Percentiles rank a stretch among this genome's conserved stretches.
Conservation (phyloP, 2,113 vertebrate genomes). For the Climacteris rufus region DNA sequence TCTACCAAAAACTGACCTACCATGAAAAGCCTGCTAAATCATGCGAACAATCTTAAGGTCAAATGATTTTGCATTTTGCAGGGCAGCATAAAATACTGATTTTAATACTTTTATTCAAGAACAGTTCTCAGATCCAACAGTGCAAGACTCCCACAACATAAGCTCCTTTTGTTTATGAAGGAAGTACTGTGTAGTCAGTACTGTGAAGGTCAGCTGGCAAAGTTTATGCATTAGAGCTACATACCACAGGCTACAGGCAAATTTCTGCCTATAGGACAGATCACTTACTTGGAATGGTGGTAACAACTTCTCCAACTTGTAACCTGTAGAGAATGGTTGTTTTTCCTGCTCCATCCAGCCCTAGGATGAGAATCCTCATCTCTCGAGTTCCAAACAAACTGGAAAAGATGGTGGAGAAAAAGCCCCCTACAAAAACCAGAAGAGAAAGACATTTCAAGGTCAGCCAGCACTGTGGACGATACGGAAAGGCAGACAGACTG, state of each 20-base stretch:
- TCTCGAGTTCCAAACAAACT: conserved; percentile 94
- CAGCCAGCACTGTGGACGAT: not conserved
- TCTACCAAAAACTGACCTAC: not conserved
- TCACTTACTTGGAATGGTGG: conserved; percentile 95
- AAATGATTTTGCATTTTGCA: not conserved
- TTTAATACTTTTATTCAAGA: not conserved
- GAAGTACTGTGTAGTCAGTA: fast-evolving
- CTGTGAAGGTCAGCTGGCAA: not conserved
- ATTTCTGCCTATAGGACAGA: not conserved
- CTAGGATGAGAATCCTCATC: conserved; percentile 98
- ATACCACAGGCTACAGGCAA: not conserved
- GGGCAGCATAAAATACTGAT: not conserved
- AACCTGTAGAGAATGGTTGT: conserved; percentile 96
- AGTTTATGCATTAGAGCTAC: not conserved
- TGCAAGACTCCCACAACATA: not conserved
- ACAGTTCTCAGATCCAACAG: not conserved
- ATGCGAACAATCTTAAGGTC: not conserved
- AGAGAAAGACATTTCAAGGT: not conserved
- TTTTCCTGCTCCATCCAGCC: conserved; percentile 95
- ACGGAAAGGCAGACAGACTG: fast-evolving
- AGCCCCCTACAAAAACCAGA: conserved; percentile 77
- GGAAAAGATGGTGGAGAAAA: conserved; percentile 94
- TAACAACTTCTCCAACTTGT: conserved; percentile 97
- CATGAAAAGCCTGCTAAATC: not conserved
- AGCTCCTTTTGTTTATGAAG: not conserved